A percentile compares a stretch with the other conserved stretches of the same genome.
phyloP scores from a whole-genome alignment of 2,797 vertebrate species.

The Rhinophrynus dorsalis region DNA sequence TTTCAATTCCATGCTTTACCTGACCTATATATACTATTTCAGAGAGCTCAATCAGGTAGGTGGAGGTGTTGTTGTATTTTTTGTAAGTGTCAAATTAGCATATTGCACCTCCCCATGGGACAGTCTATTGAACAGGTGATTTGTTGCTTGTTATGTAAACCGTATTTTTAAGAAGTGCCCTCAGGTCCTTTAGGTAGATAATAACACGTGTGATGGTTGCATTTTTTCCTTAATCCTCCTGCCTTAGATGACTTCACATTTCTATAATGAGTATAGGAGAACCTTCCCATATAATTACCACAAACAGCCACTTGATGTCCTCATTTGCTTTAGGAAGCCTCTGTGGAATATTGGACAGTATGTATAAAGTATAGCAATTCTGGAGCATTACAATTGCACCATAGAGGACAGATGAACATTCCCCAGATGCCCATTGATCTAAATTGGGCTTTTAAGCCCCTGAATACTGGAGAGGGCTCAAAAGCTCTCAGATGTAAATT shows the following conservation, averaged over 20 bases:
- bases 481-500: too few relatives aligned
- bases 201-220: constrained; percentile 12
- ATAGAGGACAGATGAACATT: too few relatives aligned
- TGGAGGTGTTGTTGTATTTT: constrained; percentile 9
- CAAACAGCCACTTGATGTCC: too few relatives aligned
- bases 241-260: constrained; percentile 7
- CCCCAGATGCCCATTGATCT: too few relatives aligned
- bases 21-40: constrained; percentile 12
- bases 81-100: constrained; percentile 4
- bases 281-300: too few relatives aligned
- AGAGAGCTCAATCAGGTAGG: neutral
- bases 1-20: neutral
- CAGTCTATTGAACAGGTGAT: neutral
- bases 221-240: neutral
- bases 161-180: constrained; percentile 9
- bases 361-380: too few relatives aligned
- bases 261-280: too few relatives aligned
- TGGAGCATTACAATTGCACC: too few relatives aligned
- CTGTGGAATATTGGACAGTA: too few relatives aligned
- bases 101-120: neutral
- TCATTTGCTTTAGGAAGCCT: too few relatives aligned
- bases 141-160: constrained; percentile 6
- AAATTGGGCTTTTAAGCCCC: too few relatives aligned
- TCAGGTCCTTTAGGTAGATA: constrained; percentile 22
- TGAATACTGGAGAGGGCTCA: too few relatives aligned